Conservation (phyloP, 2,888 invertebrate species). For the Agrotis puta region DNA sequence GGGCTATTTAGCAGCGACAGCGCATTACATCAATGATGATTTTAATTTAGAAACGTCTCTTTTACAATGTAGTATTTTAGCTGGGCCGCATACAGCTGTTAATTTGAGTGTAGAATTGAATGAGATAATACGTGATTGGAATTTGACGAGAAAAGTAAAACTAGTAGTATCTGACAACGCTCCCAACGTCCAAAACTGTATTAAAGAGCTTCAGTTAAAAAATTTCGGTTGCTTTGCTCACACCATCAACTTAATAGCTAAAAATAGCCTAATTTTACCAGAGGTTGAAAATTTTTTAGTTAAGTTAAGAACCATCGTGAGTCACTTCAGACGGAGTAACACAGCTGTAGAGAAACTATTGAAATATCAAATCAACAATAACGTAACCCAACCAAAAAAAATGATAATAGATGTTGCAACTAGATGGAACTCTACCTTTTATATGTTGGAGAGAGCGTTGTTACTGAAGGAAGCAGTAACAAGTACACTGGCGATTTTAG, state of each 20-base stretch:
- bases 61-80: slow-evolving; percentile 6
- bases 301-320: slow-evolving; percentile 1
- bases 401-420: slow-evolving; percentile 7
- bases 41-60: slow-evolving; percentile 13
- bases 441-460: slow-evolving; percentile 15
- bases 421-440: neutral
- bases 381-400: slow-evolving; percentile 9
- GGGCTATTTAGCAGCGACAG: slow-evolving; percentile 9
- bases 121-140: slow-evolving; percentile 7
- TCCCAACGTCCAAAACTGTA: slow-evolving; percentile 4
- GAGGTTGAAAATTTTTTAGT: slow-evolving; percentile 9
- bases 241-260: slow-evolving; percentile 8
- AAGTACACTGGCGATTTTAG: slow-evolving; percentile 24
- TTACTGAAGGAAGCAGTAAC: slow-evolving; percentile 18
- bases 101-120: slow-evolving; percentile 8
- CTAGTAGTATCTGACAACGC: slow-evolving; percentile 11
- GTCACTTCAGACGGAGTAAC: slow-evolving; percentile 14
- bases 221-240: slow-evolving; percentile 6
- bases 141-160: slow-evolving; percentile 3
- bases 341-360: slow-evolving; percentile 10
- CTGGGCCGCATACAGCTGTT: slow-evolving; percentile 14
- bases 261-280: slow-evolving; percentile 10
- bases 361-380: slow-evolving; percentile 7
- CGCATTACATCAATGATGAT: neutral
- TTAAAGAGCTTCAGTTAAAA: slow-evolving; percentile 7